phyloP scores from a whole-genome alignment of 2,888 invertebrate species.

The Silvanus unidentatus region DNA sequence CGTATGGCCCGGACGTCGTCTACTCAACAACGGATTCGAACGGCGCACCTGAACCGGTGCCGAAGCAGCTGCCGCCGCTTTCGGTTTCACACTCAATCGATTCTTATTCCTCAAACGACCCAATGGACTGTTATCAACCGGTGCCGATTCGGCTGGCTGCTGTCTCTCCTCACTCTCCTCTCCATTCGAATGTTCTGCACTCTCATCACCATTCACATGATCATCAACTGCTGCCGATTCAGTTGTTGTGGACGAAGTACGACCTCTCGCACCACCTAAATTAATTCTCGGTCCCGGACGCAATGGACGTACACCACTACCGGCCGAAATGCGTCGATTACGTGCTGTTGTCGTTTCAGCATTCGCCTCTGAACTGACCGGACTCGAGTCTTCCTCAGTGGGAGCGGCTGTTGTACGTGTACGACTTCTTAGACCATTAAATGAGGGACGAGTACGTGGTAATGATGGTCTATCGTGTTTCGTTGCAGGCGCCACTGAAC shows the following conservation, averaged over 20 bases:
- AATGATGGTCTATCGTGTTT: slow-evolving; percentile 34
- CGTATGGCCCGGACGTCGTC: slow-evolving; percentile 42
- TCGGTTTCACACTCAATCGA: slow-evolving; percentile 48
- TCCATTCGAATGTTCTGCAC: slow-evolving; percentile 21
- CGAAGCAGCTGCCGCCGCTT: slow-evolving; percentile 48
- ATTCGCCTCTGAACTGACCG: slow-evolving; percentile 4
- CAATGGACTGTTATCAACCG: slow-evolving; percentile 41
- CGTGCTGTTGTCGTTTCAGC: slow-evolving; percentile 32
- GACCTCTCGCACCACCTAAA: slow-evolving; percentile 50
- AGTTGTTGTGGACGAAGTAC: slow-evolving; percentile 42
- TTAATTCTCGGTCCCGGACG: slow-evolving; percentile 63
- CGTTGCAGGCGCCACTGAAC: slow-evolving; percentile 36
- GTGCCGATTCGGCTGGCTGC: slow-evolving; percentile 30
- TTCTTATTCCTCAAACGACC: slow-evolving; percentile 43
- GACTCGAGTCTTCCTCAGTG: slow-evolving; percentile 19
- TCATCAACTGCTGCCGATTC: slow-evolving; percentile 46
- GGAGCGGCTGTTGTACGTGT: slow-evolving; percentile 39
- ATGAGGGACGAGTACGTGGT: slow-evolving; percentile 49
- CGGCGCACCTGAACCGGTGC: slow-evolving; percentile 52
- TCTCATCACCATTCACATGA: slow-evolving; percentile 40
- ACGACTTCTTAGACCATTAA: slow-evolving; percentile 38
- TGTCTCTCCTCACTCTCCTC: slow-evolving; percentile 37
- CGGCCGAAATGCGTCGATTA: slow-evolving; percentile 40
- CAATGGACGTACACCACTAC: slow-evolving; percentile 51
- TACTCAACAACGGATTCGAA: slow-evolving; percentile 52